A percentile compares a stretch with the other conserved stretches of the same genome.
Evolutionary conservation across 2,888 invertebrate genomes (phyloP).

Genomic region (Strigamia transsilvanica): DNA sequence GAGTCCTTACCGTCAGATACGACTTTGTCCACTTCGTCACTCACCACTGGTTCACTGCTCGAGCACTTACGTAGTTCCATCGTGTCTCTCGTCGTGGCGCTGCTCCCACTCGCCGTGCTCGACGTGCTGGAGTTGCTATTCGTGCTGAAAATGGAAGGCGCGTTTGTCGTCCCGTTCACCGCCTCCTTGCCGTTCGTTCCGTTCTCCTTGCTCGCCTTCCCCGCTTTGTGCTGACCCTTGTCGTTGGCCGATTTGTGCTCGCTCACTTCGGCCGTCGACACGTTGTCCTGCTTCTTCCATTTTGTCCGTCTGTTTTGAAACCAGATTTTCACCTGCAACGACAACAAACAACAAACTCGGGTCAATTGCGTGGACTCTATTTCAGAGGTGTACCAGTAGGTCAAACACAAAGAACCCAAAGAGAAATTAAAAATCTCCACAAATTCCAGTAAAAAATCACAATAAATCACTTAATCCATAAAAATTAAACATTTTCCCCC

Average conservation of each 20-base stretch:
- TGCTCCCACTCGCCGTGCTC: constrained; percentile 43
- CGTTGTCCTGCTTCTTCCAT: constrained; percentile 93
- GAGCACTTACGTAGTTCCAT: constrained; percentile 39
- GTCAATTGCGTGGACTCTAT: not conserved
- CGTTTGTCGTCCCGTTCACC: not conserved
- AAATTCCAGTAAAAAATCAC: no score
- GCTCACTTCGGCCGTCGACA: constrained; percentile 85
- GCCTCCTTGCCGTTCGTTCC: constrained; percentile 32
- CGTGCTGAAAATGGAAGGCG: constrained; percentile 2
- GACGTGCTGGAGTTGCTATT: constrained; percentile 51
- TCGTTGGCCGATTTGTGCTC: constrained; percentile 73
- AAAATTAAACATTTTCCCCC: no score
- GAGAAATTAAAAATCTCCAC: no score
- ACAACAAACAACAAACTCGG: constrained; percentile 55
- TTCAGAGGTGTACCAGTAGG: no score
- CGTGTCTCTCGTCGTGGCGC: constrained; percentile 34
- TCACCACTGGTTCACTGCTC: constrained; percentile 40
- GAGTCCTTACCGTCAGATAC: constrained; percentile 26
- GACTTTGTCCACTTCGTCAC: constrained; percentile 45
- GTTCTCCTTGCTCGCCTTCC: constrained; percentile 22
- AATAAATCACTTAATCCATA: no score
- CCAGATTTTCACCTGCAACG: constrained; percentile 86
- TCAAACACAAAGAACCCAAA: no score
- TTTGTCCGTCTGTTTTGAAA: constrained; percentile 85
- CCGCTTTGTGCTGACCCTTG: constrained; percentile 15